These are phyloP conservation scores for Lucilia cuprina DNA, from an alignment of 1,140 invertebrate genomes.

Conservation along the genomic window DNA sequence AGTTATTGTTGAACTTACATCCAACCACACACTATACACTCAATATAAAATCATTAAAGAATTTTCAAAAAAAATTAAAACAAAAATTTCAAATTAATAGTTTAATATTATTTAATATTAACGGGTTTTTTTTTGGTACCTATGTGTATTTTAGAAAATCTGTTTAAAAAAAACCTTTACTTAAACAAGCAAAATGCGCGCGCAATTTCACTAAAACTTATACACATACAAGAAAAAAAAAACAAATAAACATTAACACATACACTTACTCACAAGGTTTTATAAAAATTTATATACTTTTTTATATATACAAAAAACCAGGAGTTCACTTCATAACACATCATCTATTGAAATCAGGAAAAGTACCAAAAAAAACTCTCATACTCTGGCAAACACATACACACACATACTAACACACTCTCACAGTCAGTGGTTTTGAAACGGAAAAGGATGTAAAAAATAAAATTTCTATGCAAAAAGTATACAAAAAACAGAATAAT, in stretches of 20 bases:
- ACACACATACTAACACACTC: not conserved
- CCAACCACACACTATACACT: not conserved
- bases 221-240: not conserved
- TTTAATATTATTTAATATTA: constrained; percentile 13
- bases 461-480: not conserved
- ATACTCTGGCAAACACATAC: not conserved
- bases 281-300: not conserved
- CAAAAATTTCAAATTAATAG: constrained; percentile 8
- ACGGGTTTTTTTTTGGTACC: not conserved
- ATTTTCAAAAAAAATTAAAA: not conserved
- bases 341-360: not conserved
- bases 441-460: not conserved
- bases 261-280: not conserved
- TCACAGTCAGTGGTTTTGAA: constrained; percentile 14
- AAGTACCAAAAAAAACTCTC: not conserved
- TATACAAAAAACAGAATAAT: not conserved
- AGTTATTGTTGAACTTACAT: not conserved
- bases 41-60: not conserved
- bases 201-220: not conserved
- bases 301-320: not conserved
- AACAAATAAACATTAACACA: not conserved
- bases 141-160: constrained; percentile 18
- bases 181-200: not conserved
- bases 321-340: constrained; percentile 14
- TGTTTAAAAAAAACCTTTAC: constrained; percentile 1